Evolutionary conservation across 1,140 invertebrate species (phyloP).

Genomic region (Trichogramma pretiosum): DNA sequence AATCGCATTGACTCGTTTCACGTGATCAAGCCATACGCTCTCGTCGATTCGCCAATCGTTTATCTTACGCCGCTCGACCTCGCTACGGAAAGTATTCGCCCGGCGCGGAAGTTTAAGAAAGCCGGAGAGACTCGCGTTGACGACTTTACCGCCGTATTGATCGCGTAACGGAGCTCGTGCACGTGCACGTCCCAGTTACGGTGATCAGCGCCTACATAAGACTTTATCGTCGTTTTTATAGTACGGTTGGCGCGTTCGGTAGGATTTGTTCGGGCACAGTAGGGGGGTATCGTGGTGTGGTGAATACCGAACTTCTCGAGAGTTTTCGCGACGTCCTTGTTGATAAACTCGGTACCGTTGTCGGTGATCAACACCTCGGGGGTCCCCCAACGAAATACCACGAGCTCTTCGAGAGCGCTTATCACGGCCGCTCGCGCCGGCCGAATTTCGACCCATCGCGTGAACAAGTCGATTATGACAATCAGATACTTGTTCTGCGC

Average conservation of each 20-base stretch:
- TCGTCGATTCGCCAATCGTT: too few species aligned
- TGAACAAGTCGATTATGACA: constrained; percentile 17
- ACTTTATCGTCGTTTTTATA: constrained; percentile 34
- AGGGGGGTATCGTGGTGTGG: constrained; percentile 27
- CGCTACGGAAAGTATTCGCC: not conserved
- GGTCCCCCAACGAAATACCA: constrained; percentile 13
- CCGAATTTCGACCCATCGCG: constrained; percentile 16
- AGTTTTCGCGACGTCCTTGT: constrained; percentile 3
- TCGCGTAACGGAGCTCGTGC: constrained; percentile 6
- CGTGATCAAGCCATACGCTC: not conserved
- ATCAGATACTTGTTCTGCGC: constrained; percentile 9
- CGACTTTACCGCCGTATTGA: not conserved
- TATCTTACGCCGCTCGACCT: not conserved
- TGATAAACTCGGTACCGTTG: constrained; percentile 23
- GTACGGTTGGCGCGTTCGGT: constrained; percentile 40
- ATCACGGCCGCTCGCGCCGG: constrained; percentile 16
- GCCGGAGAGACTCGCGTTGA: not conserved
- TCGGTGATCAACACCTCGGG: constrained; percentile 15
- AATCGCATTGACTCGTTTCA: not conserved
- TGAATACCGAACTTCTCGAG: constrained; percentile 22
- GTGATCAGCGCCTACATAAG: constrained; percentile 25
- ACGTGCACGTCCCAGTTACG: constrained; percentile 5
- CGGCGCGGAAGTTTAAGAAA: not conserved
- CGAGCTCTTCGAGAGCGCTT: not conserved
- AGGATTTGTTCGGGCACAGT: constrained; percentile 38